phyloP scores from a whole-genome alignment of 1,140 invertebrate species.

The Cardiocondyla obscurior region DNA sequence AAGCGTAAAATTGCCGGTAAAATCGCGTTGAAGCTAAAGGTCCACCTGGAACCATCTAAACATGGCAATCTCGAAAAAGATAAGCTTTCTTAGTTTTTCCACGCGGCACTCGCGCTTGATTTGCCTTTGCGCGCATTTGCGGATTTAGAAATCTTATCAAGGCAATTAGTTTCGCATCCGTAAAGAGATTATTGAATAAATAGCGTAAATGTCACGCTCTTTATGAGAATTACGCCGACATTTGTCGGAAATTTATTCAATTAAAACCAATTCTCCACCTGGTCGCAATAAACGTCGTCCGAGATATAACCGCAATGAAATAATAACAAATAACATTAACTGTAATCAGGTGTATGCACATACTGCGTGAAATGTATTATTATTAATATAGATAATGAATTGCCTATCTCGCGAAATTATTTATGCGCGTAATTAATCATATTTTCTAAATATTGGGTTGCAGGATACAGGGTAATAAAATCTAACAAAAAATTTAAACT shows the following conservation, averaged over 20 bases:
- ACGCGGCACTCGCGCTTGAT: not conserved
- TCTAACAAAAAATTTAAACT: not conserved
- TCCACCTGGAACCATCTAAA: constrained; percentile 60
- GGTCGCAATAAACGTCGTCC: constrained; percentile 26
- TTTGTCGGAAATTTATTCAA: constrained; percentile 19
- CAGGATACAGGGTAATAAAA: not conserved
- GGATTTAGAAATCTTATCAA: not conserved
- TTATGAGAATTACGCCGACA: constrained; percentile 19
- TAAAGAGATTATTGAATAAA: not conserved
- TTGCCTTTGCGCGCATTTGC: not conserved
- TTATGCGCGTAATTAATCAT: constrained; percentile 35
- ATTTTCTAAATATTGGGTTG: constrained; percentile 34
- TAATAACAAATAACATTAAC: constrained; percentile 47
- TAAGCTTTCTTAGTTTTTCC: constrained; percentile 5
- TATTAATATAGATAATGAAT: constrained; percentile 43
- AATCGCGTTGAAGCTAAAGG: constrained; percentile 72
- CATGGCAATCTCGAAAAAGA: not conserved
- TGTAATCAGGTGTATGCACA: constrained; percentile 24
- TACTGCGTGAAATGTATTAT: constrained; percentile 22
- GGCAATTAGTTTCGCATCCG: not conserved
- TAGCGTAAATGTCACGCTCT: not conserved
- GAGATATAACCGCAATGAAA: constrained; percentile 35
- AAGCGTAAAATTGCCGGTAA: constrained; percentile 76
- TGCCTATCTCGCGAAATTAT: constrained; percentile 33
- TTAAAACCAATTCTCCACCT: constrained; percentile 32